These are phyloP conservation scores for Sitophilus oryzae DNA, from an alignment of 1,140 invertebrate genomes.

Conservation along the genomic window DNA sequence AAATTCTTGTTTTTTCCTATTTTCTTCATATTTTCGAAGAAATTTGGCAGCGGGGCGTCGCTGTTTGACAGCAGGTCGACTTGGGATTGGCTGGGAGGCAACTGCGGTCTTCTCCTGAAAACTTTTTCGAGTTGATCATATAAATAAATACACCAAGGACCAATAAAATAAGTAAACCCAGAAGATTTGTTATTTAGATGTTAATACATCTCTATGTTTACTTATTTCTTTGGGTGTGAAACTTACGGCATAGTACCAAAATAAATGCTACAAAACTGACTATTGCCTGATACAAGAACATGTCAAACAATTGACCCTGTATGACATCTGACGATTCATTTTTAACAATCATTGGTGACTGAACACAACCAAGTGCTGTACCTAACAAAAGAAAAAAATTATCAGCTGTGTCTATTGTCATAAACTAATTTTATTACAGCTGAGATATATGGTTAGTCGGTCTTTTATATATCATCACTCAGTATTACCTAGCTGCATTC, in stretches of 20 bases:
- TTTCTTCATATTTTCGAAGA: constrained; percentile 12
- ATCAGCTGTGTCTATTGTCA: no score
- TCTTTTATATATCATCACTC: no score
- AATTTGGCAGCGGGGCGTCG: constrained; percentile 1
- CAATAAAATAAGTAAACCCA: no score
- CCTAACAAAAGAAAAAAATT: constrained; percentile 25
- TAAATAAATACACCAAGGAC: no score
- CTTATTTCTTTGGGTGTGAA: not conserved
- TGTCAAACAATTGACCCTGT: constrained; percentile 38
- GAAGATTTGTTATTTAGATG: no score
- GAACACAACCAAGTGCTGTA: constrained; percentile 43
- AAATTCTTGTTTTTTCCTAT: constrained; percentile 30
- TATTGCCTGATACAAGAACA: constrained; percentile 50
- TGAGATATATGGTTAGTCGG: no score
- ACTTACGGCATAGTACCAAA: constrained; percentile 57
- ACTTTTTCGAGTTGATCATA: constrained; percentile 44
- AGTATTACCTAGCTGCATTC: constrained; percentile 64
- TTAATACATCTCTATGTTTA: no score
- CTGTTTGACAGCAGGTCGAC: constrained; percentile 9
- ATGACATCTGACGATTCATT: constrained; percentile 43
- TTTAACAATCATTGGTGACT: constrained; percentile 45
- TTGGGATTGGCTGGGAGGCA: constrained; percentile 51
- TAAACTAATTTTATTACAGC: no score
- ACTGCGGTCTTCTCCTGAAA: constrained; percentile 52
- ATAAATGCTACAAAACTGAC: constrained; percentile 45